phyloP scores from a whole-genome alignment of 1,140 invertebrate species.

The Nautilus pompilius region DNA sequence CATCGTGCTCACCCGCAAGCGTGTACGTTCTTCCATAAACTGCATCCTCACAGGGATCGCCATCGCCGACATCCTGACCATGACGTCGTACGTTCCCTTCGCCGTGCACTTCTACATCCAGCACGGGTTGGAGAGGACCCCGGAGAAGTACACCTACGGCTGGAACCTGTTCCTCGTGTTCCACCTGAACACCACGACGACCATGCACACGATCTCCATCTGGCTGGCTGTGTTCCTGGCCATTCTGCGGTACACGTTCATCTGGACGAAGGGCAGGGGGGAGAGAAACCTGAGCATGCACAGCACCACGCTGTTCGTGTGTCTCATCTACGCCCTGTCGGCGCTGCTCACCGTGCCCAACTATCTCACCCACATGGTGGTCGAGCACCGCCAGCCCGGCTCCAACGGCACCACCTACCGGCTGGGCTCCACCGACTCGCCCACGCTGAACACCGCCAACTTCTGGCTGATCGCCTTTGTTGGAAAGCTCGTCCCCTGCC shows the following conservation, averaged over 20 bases:
- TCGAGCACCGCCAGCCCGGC: conserved; percentile 3
- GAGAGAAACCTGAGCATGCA: conserved; percentile 76
- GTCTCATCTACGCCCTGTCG: conserved; percentile 69
- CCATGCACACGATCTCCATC: conserved; percentile 89
- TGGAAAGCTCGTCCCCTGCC: conserved; percentile 56
- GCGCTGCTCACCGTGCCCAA: conserved; percentile 74
- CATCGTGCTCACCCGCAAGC: conserved; percentile 78
- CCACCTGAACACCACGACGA: conserved; percentile 66
- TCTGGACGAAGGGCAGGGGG: conserved; percentile 66
- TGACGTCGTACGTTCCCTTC: conserved; percentile 83
- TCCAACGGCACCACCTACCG: conserved; percentile 25
- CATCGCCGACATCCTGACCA: conserved; percentile 79
- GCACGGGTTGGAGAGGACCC: conserved; percentile 18
- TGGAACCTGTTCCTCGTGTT: conserved; percentile 43
- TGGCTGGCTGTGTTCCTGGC: conserved; percentile 89
- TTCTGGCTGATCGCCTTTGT: conserved; percentile 46
- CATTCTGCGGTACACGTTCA: conserved; percentile 66
- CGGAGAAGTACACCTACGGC: conserved; percentile 33
- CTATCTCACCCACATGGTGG: conserved; percentile 59
- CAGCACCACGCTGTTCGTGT: conserved; percentile 69
- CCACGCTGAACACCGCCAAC: conserved; percentile 31
- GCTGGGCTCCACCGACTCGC: conserved; percentile 31
- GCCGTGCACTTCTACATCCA: conserved; percentile 64
- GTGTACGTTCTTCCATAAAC: conserved; percentile 78
- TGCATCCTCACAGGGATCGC: conserved; percentile 79